Evolutionary conservation across 1,140 invertebrate genomes (phyloP).

Genomic region (Brachystomella parvula): DNA sequence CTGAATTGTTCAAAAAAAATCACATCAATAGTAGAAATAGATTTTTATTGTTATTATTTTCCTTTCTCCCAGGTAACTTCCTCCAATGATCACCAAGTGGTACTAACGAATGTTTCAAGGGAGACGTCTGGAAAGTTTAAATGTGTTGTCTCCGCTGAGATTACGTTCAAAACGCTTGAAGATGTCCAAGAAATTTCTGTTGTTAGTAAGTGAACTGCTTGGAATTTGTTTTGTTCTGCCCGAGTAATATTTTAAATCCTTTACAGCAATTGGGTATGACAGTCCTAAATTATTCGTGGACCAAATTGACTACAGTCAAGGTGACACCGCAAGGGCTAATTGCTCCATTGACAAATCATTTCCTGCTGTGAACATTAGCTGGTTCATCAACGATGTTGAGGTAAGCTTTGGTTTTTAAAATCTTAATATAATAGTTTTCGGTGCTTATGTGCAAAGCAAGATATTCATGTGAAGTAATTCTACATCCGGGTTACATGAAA

Average conservation of each 20-base stretch:
- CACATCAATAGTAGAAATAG: not conserved
- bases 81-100: slow-evolving; percentile 27
- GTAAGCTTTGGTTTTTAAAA: too few relatives aligned
- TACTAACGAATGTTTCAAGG: slow-evolving; percentile 24
- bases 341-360: slow-evolving; percentile 31
- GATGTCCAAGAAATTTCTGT: slow-evolving; percentile 30
- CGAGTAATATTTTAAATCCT: slow-evolving; percentile 3
- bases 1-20: not conserved
- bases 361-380: slow-evolving; percentile 34
- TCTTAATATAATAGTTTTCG: too few relatives aligned
- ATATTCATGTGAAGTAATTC: too few relatives aligned
- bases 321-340: slow-evolving; percentile 32
- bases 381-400: slow-evolving; percentile 35
- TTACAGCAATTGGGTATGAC: slow-evolving; percentile 29
- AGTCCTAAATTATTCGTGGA: slow-evolving; percentile 30
- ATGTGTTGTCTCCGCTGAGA: slow-evolving; percentile 31
- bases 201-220: slow-evolving; percentile 23
- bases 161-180: slow-evolving; percentile 32
- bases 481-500: too few relatives aligned
- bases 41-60: slow-evolving; percentile 15
- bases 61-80: slow-evolving; percentile 19
- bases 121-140: slow-evolving; percentile 31
- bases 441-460: too few relatives aligned
- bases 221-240: slow-evolving; percentile 4
- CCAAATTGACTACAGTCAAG: slow-evolving; percentile 32